phyloP scores from a whole-genome alignment of 2,113 vertebrate genomes.

The Meles meles region DNA sequence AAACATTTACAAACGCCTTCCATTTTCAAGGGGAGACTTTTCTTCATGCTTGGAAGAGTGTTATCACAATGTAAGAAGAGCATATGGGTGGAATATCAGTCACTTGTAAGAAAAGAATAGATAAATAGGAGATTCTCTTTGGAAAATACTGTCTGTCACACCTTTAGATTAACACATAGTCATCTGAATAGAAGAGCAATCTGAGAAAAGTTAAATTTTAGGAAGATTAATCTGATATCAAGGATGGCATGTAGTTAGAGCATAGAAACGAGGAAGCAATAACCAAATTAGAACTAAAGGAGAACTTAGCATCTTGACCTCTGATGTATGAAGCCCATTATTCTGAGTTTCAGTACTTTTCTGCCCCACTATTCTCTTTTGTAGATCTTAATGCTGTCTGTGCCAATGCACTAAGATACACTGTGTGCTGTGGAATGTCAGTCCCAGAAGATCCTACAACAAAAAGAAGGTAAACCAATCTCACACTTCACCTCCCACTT shows the following conservation, averaged over 20 bases:
- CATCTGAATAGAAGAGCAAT: not conserved
- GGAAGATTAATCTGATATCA: not conserved
- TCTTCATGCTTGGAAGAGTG: not conserved
- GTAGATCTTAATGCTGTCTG: not conserved
- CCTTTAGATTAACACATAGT: not conserved
- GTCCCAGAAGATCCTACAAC: not conserved
- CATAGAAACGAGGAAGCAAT: not conserved
- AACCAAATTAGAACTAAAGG: not conserved
- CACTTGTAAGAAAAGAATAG: not conserved
- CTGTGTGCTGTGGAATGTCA: not conserved
- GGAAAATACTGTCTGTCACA: not conserved
- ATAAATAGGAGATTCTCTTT: not conserved
- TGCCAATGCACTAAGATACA: not conserved
- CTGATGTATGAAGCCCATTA: not conserved
- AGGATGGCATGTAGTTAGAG: not conserved
- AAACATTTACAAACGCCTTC: not conserved
- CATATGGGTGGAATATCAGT: not conserved
- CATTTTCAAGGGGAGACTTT: not conserved
- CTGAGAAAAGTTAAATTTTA: not conserved
- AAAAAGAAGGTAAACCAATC: not conserved
- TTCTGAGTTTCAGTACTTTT: not conserved
- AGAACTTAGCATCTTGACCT: not conserved
- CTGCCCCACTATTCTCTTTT: not conserved
- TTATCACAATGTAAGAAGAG: not conserved
- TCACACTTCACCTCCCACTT: not conserved